Evolutionary conservation across 1,140 invertebrate species (phyloP), one percentile per base, ranked within the genome.

Genomic region (Berghia stephanieae): DNA sequence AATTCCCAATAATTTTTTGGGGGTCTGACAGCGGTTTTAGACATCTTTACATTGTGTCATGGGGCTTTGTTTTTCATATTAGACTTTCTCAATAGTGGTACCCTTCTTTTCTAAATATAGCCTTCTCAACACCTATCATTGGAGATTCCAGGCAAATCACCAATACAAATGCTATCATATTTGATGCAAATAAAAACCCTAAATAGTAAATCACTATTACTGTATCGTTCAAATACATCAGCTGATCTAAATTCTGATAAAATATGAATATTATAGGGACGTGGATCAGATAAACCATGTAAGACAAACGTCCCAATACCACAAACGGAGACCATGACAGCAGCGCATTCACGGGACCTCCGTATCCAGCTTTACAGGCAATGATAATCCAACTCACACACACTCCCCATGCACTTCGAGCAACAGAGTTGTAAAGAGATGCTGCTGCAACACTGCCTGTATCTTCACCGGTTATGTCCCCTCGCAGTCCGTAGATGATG

Each of bases 361-460:
- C 84, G 67, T 84, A 73, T 43, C 83, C 83, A 44, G 85, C 83
- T 44, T 78, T 71, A 75, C 89, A 90, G 5, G 86, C 86, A 78
- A 88, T 88, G 68, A 90, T 87, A 38, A 91, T 79, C 90, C 90
- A 91, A 40, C 84, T 85, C 34, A 91, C 75, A 34, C 80, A 85
- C 13, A 86, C 75, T 6, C 87, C 83, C 90, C 90, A 91, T 18
- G 86, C 78, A 3, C 86, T 82, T 69, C 87, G 81, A 57, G 86
- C 84, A 1, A 88, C 75, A 21, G 85, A 78, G 38, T 85, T 84
- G 79, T 90, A 91, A 1, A 82, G 44, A n/a, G 81, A 75, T 1
- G 80, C 73, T 0, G 74, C 63, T 3, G 73, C 79, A 5, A 63
- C 68, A 24, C 44, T 68, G 31, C 70, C n/a, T 0, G 66, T 43